Conservation (phyloP, 92 coral and sea anemone species). For the Metridium senile region DNA sequence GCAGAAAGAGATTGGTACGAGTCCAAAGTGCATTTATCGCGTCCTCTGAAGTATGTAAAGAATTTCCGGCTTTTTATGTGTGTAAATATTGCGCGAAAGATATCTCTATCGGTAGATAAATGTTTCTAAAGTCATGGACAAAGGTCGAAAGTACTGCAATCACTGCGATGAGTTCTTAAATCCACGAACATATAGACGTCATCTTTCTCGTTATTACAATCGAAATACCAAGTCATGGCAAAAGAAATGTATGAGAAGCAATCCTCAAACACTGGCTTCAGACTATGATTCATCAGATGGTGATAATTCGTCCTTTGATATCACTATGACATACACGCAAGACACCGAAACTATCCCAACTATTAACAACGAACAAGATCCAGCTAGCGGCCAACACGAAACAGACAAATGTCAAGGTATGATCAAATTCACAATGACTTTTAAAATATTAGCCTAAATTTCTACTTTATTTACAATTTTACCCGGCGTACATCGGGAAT, state of each 20-base stretch:
- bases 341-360: background rate
- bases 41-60: background rate
- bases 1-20: background rate
- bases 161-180: constrained; percentile 15
- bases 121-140: background rate
- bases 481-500: too few relatives aligned
- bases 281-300: background rate
- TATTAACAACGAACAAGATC: background rate
- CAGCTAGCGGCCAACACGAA: too few relatives aligned
- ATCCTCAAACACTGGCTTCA: background rate
- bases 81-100: background rate
- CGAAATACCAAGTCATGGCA: background rate
- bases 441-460: too few relatives aligned
- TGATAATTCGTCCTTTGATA: constrained; percentile 5
- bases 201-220: constrained; percentile 10
- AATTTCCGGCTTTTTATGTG: background rate
- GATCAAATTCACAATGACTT: too few relatives aligned
- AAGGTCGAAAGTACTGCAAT: constrained; percentile 10
- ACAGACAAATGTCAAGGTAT: too few relatives aligned
- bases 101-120: too few relatives aligned
- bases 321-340: background rate
- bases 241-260: background rate
- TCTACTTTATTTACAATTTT: too few relatives aligned
- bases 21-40: background rate
- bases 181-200: constrained; percentile 8